Percentiles rank a stretch among this genome's conserved stretches.
These are phyloP conservation scores for Triops cancriformis DNA, from an alignment of 1,140 invertebrate species.

Conservation along the genomic window DNA sequence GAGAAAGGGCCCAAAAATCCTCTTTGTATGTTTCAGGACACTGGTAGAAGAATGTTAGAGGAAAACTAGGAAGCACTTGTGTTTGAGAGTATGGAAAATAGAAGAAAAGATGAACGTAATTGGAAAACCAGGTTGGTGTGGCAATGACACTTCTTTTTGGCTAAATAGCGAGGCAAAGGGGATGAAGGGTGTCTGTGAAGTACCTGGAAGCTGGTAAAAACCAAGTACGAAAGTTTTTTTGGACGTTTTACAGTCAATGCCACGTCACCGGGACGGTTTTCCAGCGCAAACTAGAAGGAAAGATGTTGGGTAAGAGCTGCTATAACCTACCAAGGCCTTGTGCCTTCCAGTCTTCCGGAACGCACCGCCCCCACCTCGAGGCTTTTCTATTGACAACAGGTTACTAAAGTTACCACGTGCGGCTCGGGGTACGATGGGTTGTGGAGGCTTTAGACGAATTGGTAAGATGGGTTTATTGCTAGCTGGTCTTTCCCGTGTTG, in stretches of 20 bases:
- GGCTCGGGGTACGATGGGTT: not conserved
- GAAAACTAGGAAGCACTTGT: too few species aligned
- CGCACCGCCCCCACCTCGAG: not conserved
- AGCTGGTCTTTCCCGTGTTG: too few species aligned
- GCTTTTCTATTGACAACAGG: not conserved
- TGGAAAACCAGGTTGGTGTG: not conserved
- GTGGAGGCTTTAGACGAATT: too few species aligned
- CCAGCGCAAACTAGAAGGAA: not conserved
- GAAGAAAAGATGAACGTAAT: not conserved
- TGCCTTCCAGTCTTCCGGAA: slow-evolving; percentile 12
- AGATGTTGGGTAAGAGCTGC: not conserved
- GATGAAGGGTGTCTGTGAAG: not conserved
- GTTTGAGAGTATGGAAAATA: not conserved
- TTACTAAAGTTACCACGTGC: not conserved
- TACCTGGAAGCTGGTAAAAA: slow-evolving; percentile 9
- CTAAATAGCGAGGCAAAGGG: not conserved
- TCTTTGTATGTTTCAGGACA: too few species aligned
- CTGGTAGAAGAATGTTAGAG: too few species aligned
- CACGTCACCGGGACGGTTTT: not conserved
- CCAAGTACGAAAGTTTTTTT: not conserved
- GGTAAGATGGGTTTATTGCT: too few species aligned
- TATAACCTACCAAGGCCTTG: slow-evolving; percentile 13
- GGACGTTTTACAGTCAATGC: not conserved
- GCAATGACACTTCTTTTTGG: not conserved
- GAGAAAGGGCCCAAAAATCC: not conserved